Percentiles rank a stretch among this genome's conserved stretches.
These are phyloP conservation scores for Alcis repandata DNA, from an alignment of 2,888 invertebrate genomes.

Conservation along the genomic window DNA sequence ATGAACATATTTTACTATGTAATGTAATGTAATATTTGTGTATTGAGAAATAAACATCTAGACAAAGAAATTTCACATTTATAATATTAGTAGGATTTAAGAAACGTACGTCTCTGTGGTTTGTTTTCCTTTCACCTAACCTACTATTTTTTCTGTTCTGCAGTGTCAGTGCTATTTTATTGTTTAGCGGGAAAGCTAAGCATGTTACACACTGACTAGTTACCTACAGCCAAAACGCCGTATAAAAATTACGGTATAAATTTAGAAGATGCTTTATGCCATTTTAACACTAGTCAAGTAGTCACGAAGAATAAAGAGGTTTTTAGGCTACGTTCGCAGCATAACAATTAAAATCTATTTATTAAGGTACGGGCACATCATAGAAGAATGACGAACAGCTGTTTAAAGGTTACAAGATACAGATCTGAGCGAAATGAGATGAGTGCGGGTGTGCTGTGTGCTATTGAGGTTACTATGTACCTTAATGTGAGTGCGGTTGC, in stretches of 20 bases:
- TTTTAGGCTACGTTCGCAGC: conserved; percentile 5
- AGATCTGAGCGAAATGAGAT: conserved; percentile 64
- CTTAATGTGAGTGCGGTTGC: conserved; percentile 45
- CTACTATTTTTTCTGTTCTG: not conserved
- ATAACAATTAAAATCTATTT: conserved; percentile 23
- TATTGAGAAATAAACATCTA: no score
- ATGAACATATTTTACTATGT: no score
- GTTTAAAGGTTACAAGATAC: conserved; percentile 62
- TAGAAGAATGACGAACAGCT: conserved; percentile 46
- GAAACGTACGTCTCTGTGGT: no score
- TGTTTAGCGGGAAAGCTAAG: no score
- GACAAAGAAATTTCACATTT: no score
- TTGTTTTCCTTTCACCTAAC: no score
- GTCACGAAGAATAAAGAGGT: conserved; percentile 4
- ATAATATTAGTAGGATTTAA: no score
- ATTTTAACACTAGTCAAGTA: not conserved
- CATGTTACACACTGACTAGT: no score
- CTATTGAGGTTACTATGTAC: conserved; percentile 61
- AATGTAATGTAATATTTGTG: no score
- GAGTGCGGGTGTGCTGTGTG: conserved; percentile 45
- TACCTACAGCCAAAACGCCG: no score
- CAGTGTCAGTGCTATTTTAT: no score
- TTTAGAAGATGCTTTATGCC: not conserved
- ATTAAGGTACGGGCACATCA: conserved; percentile 16
- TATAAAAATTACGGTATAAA: no score